phyloP scores from a whole-genome alignment of 2,797 vertebrate species.

The Xenentodon cancila region DNA sequence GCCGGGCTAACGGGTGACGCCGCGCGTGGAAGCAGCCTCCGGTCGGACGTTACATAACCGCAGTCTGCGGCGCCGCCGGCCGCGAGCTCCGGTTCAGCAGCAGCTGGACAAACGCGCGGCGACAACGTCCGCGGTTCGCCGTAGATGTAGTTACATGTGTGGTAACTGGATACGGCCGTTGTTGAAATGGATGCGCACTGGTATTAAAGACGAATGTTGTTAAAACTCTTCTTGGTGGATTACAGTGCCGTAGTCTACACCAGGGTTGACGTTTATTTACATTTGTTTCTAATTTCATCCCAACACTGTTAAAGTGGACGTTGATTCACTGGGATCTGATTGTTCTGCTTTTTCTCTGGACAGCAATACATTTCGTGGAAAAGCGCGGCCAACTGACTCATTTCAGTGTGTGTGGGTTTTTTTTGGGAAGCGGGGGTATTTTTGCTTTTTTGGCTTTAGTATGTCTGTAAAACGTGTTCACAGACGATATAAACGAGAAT shows the following conservation, averaged over 20 bases:
- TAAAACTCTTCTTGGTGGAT: too few species aligned
- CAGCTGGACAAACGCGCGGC: neutral
- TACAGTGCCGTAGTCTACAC: too few species aligned
- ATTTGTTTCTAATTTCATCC: too few species aligned
- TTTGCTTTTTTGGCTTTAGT: neutral
- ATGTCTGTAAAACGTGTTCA: neutral
- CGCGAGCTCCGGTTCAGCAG: too few species aligned
- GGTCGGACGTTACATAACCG: constrained; percentile 60
- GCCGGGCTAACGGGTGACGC: constrained; percentile 33
- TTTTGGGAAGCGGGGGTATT: neutral
- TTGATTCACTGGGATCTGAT: neutral
- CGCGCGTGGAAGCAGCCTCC: too few species aligned
- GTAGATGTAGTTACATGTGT: too few species aligned
- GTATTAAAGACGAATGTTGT: too few species aligned
- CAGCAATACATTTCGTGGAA: neutral
- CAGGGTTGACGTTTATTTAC: too few species aligned
- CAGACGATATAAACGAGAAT: neutral
- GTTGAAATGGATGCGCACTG: too few species aligned
- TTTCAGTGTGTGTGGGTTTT: neutral
- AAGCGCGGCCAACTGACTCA: neutral
- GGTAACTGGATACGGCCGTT: too few species aligned
- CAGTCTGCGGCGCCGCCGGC: constrained; percentile 14
- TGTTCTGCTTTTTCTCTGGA: neutral
- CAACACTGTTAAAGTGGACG: too few species aligned
- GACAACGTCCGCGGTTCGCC: neutral